Base-by-base conservation (phyloP, 2,888 invertebrate species). In the Melinaea marsaeus region DNA sequence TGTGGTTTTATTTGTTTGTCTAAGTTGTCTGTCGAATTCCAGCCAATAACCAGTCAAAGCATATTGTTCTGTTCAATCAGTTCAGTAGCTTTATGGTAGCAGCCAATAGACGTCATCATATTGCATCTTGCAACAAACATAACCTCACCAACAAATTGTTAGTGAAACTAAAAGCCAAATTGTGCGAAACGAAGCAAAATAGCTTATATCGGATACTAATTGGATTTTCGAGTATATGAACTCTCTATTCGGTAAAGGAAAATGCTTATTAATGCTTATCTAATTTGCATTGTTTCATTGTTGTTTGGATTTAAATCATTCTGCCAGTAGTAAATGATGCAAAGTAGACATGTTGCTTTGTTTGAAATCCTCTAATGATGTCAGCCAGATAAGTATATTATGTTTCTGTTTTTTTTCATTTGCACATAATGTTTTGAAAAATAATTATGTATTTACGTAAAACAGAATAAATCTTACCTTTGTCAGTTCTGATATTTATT, bases 81-180 rank as follows among this genome's bases (percentile, higher is more conserved):
- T 51, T 51, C 32, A 7, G 11, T 51, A 32, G 51, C 51, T 7
- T 22, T 22, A 22, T 22, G 22, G 9, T 7, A 51, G 32, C 9
- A 1, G 4, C 48, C 13, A 51, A 32, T 51, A 42, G 3, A 42
- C 42, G 42, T 51, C 51, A 51, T 51, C 51, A 63, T 51, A 45
- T 58, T 65, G 66, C 61, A 75, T 66, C 63, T 65, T 55, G 46
- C 57, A 47, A 60, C 64, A 63, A 55, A 62, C 60, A 57, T 33
- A 48, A 61, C 65, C 66, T 67, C 65, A 63, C 57, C 61, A 66
- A 69, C 67, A 70, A 70, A 70, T 69, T 69, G 69, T 69, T 68
- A 65, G 65, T 65, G 59, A 60, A 65, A 51, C 51, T 22, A 7
- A 2, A 51, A 51, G 51, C 55, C 58, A 58, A 68, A 70, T 62